These are phyloP conservation scores for Resseliella maxima DNA, from an alignment of 2,888 invertebrate species.

Conservation along the genomic window DNA sequence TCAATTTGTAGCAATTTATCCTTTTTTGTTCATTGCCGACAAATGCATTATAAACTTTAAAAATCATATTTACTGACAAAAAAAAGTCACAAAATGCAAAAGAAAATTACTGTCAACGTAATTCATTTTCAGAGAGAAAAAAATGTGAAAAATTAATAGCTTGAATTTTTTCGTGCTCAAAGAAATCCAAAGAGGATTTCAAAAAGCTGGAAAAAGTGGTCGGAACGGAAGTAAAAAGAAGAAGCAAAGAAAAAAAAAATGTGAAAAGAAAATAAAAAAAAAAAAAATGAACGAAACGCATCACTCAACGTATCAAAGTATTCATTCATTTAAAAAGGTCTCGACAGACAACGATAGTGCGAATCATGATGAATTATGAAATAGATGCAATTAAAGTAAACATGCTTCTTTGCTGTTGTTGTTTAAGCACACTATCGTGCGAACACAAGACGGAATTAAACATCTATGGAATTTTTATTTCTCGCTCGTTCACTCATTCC, in stretches of 20 bases:
- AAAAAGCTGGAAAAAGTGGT: not conserved
- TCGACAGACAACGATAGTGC: slow-evolving; percentile 41
- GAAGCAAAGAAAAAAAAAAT: not conserved
- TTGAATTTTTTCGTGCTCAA: slow-evolving; percentile 17
- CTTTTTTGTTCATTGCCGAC: not conserved
- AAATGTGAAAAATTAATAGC: slow-evolving; percentile 38
- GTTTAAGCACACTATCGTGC: not conserved
- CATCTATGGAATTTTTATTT: not conserved
- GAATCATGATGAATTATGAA: slow-evolving; percentile 14
- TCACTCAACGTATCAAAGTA: slow-evolving; percentile 26
- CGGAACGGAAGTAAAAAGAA: not conserved
- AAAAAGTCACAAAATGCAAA: slow-evolving; percentile 40
- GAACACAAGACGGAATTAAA: not conserved
- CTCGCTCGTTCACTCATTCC: not conserved
- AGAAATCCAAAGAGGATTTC: not conserved
- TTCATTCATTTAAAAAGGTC: slow-evolving; percentile 42
- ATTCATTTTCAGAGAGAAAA: slow-evolving; percentile 30
- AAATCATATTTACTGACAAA: slow-evolving; percentile 24
- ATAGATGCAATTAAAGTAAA: slow-evolving; percentile 40
- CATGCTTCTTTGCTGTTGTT: not conserved
- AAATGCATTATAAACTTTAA: slow-evolving; percentile 37
- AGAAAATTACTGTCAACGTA: slow-evolving; percentile 30
- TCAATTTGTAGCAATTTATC: slow-evolving; percentile 39
- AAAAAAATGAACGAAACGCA: not conserved
- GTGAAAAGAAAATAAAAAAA: not conserved